Percentiles rank a stretch among this genome's conserved stretches.
Conservation (phyloP, 2,888 invertebrate species). For the Eudemis profundana region DNA sequence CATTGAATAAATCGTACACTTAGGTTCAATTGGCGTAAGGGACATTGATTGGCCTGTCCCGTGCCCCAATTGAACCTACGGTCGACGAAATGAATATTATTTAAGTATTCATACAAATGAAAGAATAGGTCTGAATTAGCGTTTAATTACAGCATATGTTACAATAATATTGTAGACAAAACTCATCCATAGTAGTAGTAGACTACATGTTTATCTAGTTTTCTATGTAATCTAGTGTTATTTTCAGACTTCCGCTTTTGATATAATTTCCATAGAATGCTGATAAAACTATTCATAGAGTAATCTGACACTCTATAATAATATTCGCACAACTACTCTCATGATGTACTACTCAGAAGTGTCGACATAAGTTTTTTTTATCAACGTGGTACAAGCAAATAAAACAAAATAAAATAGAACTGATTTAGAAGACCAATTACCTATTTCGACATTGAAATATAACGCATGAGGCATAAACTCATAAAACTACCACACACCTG, state of each 20-base stretch:
- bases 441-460: not conserved
- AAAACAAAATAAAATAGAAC: too few relatives aligned
- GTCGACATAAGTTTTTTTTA: too few relatives aligned
- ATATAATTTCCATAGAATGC: conserved; percentile 3
- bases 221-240: conserved; percentile 8
- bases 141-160: not conserved
- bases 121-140: not conserved
- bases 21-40: too few relatives aligned
- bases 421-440: too few relatives aligned
- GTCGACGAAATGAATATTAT: too few relatives aligned
- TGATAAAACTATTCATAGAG: conserved; percentile 4
- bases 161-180: not conserved
- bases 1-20: too few relatives aligned
- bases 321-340: too few relatives aligned
- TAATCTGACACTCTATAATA: not conserved
- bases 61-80: too few relatives aligned
- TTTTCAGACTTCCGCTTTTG: conserved; percentile 9
- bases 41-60: too few relatives aligned
- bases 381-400: too few relatives aligned
- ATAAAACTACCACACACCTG: not conserved
- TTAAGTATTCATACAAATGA: not conserved
- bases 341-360: too few relatives aligned
- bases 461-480: not conserved
- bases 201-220: not conserved
- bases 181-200: not conserved